phyloP scores from a whole-genome alignment of 2,113 vertebrate species.

The Ptychochromis oligacanthus region DNA sequence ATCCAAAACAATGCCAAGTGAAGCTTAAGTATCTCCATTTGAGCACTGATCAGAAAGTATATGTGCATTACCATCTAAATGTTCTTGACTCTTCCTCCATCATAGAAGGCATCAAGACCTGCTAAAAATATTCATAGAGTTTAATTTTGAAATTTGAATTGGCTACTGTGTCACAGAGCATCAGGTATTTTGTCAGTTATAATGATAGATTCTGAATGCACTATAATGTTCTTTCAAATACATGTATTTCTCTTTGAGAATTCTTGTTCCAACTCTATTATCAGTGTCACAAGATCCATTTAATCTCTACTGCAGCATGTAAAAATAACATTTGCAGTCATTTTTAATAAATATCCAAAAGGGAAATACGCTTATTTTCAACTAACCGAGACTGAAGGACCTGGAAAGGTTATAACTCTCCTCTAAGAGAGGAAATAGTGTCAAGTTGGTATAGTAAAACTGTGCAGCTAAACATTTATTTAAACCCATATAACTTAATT shows the following conservation, averaged over 20 bases:
- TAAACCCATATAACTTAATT: too few species aligned
- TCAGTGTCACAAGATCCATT: accelerated
- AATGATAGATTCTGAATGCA: background rate
- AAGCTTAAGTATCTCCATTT: conserved; percentile 34
- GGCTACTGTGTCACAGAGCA: background rate
- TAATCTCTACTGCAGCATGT: background rate
- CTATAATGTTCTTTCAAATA: background rate
- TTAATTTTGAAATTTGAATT: background rate
- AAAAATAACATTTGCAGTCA: background rate
- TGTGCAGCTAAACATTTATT: too few species aligned
- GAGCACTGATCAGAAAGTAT: conserved; percentile 35
- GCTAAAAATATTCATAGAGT: background rate
- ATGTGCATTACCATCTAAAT: conserved; percentile 44
- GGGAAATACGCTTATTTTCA: too few species aligned
- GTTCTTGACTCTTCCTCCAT: conserved; percentile 41
- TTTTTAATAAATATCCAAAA: background rate
- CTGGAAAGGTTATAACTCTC: too few species aligned
- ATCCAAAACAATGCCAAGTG: conserved; percentile 31
- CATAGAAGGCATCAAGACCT: conserved; percentile 9
- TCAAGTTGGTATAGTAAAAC: too few species aligned
- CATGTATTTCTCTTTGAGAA: accelerated
- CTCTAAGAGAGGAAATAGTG: too few species aligned
- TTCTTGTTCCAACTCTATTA: accelerated
- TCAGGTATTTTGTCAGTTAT: background rate
- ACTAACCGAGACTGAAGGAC: too few species aligned